Evolutionary conservation across 2,113 vertebrate species (phyloP).

Genomic region (Choloepus hoffmanni): DNA sequence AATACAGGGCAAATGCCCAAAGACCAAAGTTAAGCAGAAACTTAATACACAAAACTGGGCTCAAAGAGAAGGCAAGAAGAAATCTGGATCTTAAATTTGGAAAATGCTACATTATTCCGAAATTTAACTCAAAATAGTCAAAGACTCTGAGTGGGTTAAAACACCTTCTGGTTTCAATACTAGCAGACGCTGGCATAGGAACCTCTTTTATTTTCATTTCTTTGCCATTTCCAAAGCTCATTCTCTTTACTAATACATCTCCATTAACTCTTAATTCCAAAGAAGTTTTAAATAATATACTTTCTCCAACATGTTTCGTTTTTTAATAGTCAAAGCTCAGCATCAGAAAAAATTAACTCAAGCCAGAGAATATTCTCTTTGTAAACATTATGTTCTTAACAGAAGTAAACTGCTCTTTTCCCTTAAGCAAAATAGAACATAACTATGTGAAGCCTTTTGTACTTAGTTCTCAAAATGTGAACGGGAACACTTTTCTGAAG

Average conservation of each 20-base stretch:
- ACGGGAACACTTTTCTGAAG: slow-evolving; percentile 76
- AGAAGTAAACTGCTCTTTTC: slow-evolving; percentile 68
- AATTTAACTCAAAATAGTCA: slow-evolving; percentile 57
- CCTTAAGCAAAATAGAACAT: slow-evolving; percentile 71
- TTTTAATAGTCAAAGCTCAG: slow-evolving; percentile 54
- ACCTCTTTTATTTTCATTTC: slow-evolving; percentile 31
- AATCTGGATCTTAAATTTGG: slow-evolving; percentile 55
- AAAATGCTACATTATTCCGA: slow-evolving; percentile 55
- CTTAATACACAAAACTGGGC: slow-evolving; percentile 43
- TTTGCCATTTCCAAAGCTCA: slow-evolving; percentile 54
- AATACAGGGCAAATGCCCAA: slow-evolving; percentile 73
- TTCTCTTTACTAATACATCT: slow-evolving; percentile 2
- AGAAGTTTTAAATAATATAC: slow-evolving; percentile 55
- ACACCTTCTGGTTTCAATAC: not conserved
- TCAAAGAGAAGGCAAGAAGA: slow-evolving; percentile 42
- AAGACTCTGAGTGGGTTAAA: not conserved
- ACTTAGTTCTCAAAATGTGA: slow-evolving; percentile 64
- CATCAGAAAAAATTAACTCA: slow-evolving; percentile 67
- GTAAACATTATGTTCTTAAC: slow-evolving; percentile 62
- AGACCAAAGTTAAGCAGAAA: slow-evolving; percentile 69
- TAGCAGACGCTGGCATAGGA: not conserved
- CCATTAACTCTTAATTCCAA: slow-evolving; percentile 51
- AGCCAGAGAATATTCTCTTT: slow-evolving; percentile 64
- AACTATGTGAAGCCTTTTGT: slow-evolving; percentile 58
- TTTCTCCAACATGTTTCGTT: slow-evolving; percentile 11